Evolutionary conservation across 2,113 vertebrate species (phyloP).

Genomic region (Myrmophylax atrothorax): DNA sequence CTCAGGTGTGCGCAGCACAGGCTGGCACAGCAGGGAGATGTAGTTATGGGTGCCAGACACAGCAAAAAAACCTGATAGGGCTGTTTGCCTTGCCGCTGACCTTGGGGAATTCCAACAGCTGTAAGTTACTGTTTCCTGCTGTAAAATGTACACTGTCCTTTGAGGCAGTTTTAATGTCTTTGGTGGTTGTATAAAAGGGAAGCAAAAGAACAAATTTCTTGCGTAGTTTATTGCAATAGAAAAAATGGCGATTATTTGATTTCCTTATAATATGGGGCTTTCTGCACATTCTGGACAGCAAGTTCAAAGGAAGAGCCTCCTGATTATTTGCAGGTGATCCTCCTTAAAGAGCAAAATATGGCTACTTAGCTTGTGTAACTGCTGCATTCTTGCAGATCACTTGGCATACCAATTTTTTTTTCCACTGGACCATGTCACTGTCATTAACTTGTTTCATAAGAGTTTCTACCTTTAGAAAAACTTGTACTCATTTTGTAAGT

Average conservation of each 20-base stretch:
- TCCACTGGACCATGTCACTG: neutral
- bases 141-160: neutral
- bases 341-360: neutral
- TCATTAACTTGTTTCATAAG: neutral
- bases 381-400: neutral
- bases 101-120: neutral
- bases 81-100: neutral
- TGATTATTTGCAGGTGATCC: neutral
- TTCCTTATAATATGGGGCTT: neutral
- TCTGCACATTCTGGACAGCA: neutral
- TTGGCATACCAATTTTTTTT: neutral
- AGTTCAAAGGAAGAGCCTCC: neutral
- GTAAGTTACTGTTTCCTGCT: neutral
- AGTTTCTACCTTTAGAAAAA: neutral
- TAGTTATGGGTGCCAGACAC: neutral
- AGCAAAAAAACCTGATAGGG: neutral
- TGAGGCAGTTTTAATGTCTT: neutral
- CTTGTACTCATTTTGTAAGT: neutral
- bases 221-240: neutral
- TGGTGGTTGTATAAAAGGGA: neutral
- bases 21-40: rapidly evolving
- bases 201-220: neutral
- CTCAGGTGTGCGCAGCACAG: neutral
- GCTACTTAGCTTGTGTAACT: neutral
- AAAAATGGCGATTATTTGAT: neutral